phyloP scores from a whole-genome alignment of 2,888 invertebrate species.

The Mechanitis messenoides region DNA sequence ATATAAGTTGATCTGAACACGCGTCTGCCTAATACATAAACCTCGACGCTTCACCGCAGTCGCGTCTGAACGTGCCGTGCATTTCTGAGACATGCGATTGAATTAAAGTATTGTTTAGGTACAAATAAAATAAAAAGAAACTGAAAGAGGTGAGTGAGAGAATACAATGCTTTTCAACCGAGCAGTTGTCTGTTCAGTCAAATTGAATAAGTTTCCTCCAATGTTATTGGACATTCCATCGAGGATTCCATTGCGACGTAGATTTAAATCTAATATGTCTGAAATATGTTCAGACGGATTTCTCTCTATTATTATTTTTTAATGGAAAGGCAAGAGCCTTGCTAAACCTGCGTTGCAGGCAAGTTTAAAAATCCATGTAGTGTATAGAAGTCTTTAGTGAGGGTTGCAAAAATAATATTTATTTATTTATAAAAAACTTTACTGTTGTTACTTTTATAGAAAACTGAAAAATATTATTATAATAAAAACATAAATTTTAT shows the following conservation, averaged over 20 bases:
- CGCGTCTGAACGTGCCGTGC: slow-evolving; percentile 62
- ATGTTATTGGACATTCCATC: slow-evolving; percentile 54
- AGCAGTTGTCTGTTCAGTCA: slow-evolving; percentile 67
- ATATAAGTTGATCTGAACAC: slow-evolving; percentile 28
- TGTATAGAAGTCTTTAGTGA: neutral
- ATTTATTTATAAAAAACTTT: too few species aligned
- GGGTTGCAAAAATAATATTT: too few species aligned
- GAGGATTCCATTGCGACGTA: slow-evolving; percentile 37
- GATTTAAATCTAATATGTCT: slow-evolving; percentile 43
- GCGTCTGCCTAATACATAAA: slow-evolving; percentile 31
- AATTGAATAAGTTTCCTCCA: slow-evolving; percentile 70
- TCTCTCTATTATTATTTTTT: too few species aligned
- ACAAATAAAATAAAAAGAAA: slow-evolving; percentile 61
- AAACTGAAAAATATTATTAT: neutral
- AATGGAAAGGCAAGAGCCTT: too few species aligned
- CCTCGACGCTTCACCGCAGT: slow-evolving; percentile 44
- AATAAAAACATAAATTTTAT: neutral
- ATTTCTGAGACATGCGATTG: slow-evolving; percentile 58
- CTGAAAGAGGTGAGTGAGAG: slow-evolving; percentile 49
- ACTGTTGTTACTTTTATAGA: too few species aligned
- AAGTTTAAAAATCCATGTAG: neutral
- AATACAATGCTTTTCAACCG: slow-evolving; percentile 62
- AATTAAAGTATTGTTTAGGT: slow-evolving; percentile 68
- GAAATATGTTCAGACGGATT: slow-evolving; percentile 31
- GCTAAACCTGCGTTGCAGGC: too few species aligned